Evolutionary conservation across 2,888 invertebrate species (phyloP), one percentile per base, ranked within the genome.

Genomic region (Drosophila atripex): DNA sequence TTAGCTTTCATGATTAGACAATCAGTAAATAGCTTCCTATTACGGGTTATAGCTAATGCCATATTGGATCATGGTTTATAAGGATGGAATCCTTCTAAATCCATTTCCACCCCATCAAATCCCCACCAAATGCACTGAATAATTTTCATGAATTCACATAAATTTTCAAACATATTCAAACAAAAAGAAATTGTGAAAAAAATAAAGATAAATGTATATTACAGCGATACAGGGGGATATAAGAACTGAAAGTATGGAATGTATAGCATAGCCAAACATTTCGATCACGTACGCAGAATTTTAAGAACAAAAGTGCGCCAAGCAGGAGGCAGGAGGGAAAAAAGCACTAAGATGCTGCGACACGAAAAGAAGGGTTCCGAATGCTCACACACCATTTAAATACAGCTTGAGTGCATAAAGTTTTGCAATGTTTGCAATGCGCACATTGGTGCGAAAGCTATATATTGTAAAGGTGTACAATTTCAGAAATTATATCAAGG

Each of bases 231-330:
- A 52, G 51, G 68, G 51, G 35, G 49, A 49, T 64, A 28, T 53
- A 39, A 64, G 63, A 53, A 53, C 69, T 30, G 54, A 45, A 50
- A 46, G 68, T 39, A 64, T 35, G 45, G 54, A 64, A 64, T 64
- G 59, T 58, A 71, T 54, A 68, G 54, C 63, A 64, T 32, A 57
- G 73, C 55, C 64, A 60, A 54, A 71, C 59, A 71, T 75, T 71
- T 75, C 58, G 71, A 75, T 75, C 75, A 75, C 75, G 75, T 75
- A 75, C 75, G 52, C 66, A 56, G 61, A 66, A 75, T 66, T 66
- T 61, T 46, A 49, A 68, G 61, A 54, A 74, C 59, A 60, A 57
- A 73, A 66, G 50, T 58, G 55, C 52, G 51, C 35, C 71, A 60
- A 60, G 60, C 46, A 23, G 35, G 18, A 49, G 21, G 28, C 28